Evolutionary conservation across 2,888 invertebrate genomes (phyloP).

Genomic region (Aquatica leii): DNA sequence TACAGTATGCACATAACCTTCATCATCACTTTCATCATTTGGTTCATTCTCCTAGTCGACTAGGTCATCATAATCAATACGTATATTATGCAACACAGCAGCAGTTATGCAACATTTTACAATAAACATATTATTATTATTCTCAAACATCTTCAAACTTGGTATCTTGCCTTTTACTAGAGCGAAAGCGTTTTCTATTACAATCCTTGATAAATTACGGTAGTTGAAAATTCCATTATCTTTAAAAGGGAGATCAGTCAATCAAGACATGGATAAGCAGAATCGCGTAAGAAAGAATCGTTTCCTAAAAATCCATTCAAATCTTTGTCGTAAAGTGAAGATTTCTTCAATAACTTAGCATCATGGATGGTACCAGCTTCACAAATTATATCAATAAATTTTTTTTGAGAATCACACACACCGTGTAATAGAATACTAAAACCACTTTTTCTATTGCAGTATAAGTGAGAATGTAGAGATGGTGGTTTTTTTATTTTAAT

Average conservation of each 20-base stretch:
- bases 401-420: conserved; percentile 44
- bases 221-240: neutral
- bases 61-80: no score
- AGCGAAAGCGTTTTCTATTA: conserved; percentile 6
- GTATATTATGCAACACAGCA: no score
- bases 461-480: conserved; percentile 4
- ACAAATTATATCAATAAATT: conserved; percentile 44
- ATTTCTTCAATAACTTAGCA: conserved; percentile 41
- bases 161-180: conserved; percentile 3
- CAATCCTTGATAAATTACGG: conserved; percentile 1
- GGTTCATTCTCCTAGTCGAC: no score
- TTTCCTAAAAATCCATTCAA: neutral
- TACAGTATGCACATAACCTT: no score
- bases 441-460: neutral
- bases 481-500: conserved; percentile 29
- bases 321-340: conserved; percentile 25
- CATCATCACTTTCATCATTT: no score
- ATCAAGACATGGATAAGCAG: conserved; percentile 1
- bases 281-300: neutral
- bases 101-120: no score
- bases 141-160: no score
- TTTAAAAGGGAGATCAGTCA: neutral
- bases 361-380: conserved; percentile 46
- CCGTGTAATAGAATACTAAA: conserved; percentile 44
- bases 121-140: no score